Evolutionary conservation across 2,113 vertebrate genomes (phyloP).

Genomic region (Gracilinanus agilis): DNA sequence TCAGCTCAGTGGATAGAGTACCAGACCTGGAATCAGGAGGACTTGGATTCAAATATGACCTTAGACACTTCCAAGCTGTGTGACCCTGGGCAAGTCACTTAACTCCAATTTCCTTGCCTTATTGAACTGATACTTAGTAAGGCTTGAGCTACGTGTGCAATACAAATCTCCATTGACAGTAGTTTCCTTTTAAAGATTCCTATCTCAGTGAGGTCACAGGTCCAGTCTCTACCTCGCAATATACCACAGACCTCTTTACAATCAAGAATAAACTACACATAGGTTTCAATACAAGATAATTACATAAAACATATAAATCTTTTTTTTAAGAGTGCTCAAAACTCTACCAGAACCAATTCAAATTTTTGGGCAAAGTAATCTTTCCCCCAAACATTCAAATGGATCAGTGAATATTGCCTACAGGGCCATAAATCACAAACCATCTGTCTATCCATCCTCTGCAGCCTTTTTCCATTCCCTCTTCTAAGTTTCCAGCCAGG

Average conservation of each 20-base stretch:
- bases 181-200: background rate
- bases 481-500: background rate
- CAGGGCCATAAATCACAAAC: background rate
- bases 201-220: background rate
- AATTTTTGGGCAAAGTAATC: background rate
- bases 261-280: background rate
- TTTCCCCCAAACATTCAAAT: background rate
- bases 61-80: too few relatives aligned
- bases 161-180: background rate
- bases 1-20: too few relatives aligned
- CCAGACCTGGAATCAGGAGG: background rate
- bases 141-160: too few relatives aligned
- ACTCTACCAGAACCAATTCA: background rate
- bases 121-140: too few relatives aligned
- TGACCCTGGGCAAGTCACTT: too few relatives aligned
- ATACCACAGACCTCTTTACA: background rate
- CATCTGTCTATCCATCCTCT: background rate
- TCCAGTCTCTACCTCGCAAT: background rate
- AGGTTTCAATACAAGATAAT: background rate
- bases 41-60: too few relatives aligned
- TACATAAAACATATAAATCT: background rate
- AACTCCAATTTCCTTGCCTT: too few relatives aligned
- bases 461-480: too few relatives aligned
- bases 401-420: background rate
- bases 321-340: background rate